A percentile compares a stretch with the other conserved stretches of the same genome.
These are phyloP conservation scores for Leptonema lineaticorne DNA, from an alignment of 1,140 invertebrate species.

Conservation along the genomic window DNA sequence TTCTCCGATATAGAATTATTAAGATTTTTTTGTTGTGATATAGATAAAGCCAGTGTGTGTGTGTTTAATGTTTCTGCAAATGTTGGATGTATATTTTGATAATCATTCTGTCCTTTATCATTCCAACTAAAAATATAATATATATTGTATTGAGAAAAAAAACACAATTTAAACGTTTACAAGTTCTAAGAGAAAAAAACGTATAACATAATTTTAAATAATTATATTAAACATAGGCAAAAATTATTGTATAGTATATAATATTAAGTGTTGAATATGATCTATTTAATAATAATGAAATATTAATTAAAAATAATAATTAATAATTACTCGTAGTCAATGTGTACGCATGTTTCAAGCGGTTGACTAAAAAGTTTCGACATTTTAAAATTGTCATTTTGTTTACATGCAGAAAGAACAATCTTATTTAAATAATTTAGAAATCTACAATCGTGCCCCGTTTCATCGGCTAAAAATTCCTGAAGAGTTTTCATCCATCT, in stretches of 20 bases:
- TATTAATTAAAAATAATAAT: constrained; percentile 3
- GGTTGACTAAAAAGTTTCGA: constrained; percentile 28
- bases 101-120: neutral
- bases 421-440: neutral
- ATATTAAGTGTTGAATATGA: too few relatives aligned
- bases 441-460: neutral
- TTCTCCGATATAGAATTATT: neutral
- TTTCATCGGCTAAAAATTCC: constrained; percentile 17
- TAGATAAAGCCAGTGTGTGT: constrained; percentile 13
- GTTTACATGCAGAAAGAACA: constrained; percentile 21
- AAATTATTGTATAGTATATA: too few relatives aligned
- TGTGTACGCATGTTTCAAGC: constrained; percentile 24
- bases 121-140: constrained; percentile 26
- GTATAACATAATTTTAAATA: too few relatives aligned
- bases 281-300: too few relatives aligned
- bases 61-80: constrained; percentile 37
- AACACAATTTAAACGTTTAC: constrained; percentile 16
- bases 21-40: neutral
- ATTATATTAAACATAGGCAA: too few relatives aligned
- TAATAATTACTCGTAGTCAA: constrained; percentile 28
- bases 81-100: constrained; percentile 12
- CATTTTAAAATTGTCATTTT: constrained; percentile 19
- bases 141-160: neutral
- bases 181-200: too few relatives aligned
- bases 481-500: constrained; percentile 1